These are phyloP conservation scores for Antheraea mylitta DNA, from an alignment of 1,140 invertebrate species.

Conservation along the genomic window DNA sequence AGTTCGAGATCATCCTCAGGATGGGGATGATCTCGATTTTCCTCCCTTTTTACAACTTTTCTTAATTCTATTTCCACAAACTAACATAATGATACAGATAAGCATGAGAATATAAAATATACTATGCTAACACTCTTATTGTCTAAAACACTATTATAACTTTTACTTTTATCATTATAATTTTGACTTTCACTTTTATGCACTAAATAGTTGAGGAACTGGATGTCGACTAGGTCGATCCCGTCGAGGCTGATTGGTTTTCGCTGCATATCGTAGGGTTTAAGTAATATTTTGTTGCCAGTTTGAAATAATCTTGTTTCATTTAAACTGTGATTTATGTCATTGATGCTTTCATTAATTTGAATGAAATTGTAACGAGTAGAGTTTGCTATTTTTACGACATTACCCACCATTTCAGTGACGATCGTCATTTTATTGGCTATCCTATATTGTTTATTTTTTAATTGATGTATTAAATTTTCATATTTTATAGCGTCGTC, in stretches of 20 bases:
- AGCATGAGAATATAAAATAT: constrained; percentile 7
- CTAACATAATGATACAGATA: neutral
- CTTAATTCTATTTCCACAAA: too few species aligned
- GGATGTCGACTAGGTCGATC: constrained; percentile 12
- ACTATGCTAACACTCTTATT: constrained; percentile 10
- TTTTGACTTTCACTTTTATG: constrained; percentile 4
- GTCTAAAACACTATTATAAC: constrained; percentile 2
- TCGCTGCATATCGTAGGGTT: neutral
- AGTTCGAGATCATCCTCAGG: constrained; percentile 10
- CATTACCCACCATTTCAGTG: constrained; percentile 17
- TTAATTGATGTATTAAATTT: constrained; percentile 19
- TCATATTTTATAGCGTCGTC: constrained; percentile 27
- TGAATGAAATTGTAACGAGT: constrained; percentile 14
- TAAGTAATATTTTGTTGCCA: constrained; percentile 6
- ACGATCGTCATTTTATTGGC: constrained; percentile 18
- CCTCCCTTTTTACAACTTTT: neutral
- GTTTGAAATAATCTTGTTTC: constrained; percentile 7
- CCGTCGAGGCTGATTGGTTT: constrained; percentile 8
- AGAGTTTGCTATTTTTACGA: constrained; percentile 16
- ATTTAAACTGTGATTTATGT: constrained; percentile 9
- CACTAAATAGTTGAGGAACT: constrained; percentile 7
- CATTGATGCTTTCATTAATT: constrained; percentile 2
- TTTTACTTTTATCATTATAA: constrained; percentile 9
- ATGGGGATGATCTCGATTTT: constrained; percentile 3
- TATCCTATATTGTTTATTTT: constrained; percentile 18